A percentile compares a stretch with the other conserved stretches of the same genome.
Conservation (phyloP, 2,888 invertebrate genomes). For the Eupithecia pulchellata region DNA sequence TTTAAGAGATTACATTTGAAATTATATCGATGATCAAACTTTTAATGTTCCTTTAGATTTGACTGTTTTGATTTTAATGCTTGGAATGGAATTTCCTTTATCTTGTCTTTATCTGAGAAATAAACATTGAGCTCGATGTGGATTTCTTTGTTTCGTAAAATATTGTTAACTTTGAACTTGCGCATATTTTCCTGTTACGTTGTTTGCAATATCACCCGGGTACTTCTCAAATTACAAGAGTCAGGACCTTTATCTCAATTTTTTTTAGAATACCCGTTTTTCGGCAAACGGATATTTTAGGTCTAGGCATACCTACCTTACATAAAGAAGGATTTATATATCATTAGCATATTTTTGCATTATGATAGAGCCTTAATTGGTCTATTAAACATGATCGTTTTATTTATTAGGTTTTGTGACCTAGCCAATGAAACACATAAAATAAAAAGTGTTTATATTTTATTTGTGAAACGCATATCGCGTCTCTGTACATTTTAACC, state of each 20-base stretch:
- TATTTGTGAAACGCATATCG: background rate
- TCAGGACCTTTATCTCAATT: background rate
- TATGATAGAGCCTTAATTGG: constrained; percentile 2
- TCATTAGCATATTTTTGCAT: background rate
- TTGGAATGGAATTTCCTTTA: constrained; percentile 42
- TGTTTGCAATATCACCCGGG: background rate
- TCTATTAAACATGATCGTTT: background rate
- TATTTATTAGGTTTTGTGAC: background rate
- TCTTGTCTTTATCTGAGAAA: constrained; percentile 27
- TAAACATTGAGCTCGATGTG: constrained; percentile 16
- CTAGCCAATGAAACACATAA: background rate
- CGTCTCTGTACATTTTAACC: background rate
- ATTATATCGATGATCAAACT: constrained; percentile 64
- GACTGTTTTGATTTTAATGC: constrained; percentile 53
- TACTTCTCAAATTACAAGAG: background rate
- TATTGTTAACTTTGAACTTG: constrained; percentile 3
- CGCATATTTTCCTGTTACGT: background rate
- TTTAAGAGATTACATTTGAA: constrained; percentile 58
- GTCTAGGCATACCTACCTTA: background rate
- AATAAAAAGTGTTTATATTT: background rate
- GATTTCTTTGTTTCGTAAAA: constrained; percentile 3
- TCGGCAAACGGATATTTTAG: background rate
- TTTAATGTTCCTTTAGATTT: constrained; percentile 64
- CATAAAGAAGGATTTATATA: background rate
- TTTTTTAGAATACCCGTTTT: background rate